phyloP scores from a whole-genome alignment of 2,888 invertebrate species.

The Latrodectus elegans region DNA sequence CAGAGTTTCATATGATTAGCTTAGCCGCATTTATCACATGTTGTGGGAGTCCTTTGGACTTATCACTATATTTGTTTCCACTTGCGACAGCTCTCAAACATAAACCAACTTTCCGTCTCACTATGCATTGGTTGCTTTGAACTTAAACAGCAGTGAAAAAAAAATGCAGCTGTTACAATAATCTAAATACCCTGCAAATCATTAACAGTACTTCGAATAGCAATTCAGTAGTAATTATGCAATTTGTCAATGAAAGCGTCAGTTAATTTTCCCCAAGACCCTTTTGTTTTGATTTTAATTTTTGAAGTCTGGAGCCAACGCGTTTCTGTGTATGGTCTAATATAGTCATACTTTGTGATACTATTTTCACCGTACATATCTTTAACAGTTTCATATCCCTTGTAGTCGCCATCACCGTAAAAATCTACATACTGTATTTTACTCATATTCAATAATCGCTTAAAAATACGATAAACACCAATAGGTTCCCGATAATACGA shows the following conservation, averaged over 20 bases:
- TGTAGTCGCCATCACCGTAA: slow-evolving; percentile 12
- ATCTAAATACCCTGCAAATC: no score
- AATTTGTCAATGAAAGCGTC: neutral
- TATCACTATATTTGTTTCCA: neutral
- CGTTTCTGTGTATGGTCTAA: slow-evolving; percentile 10
- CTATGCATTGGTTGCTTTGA: neutral
- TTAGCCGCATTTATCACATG: neutral
- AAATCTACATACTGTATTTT: neutral
- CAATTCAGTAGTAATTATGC: slow-evolving; percentile 11
- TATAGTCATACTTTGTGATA: slow-evolving; percentile 11
- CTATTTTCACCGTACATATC: neutral
- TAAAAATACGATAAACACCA: neutral
- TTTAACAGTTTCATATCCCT: neutral
- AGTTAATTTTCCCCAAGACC: neutral
- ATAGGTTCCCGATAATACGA: neutral
- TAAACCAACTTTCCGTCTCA: neutral
- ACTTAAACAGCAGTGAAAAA: neutral
- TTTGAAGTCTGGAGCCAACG: slow-evolving; percentile 8
- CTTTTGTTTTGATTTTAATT: neutral
- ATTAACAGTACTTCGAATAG: neutral
- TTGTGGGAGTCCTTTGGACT: no score
- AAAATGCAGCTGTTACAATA: slow-evolving; percentile 9
- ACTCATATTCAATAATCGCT: neutral
- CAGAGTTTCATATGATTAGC: neutral
- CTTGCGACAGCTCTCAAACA: neutral